Percentiles rank a stretch among this genome's conserved stretches.
Conservation (phyloP, 1,140 invertebrate species). For the Galendromus occidentalis region DNA sequence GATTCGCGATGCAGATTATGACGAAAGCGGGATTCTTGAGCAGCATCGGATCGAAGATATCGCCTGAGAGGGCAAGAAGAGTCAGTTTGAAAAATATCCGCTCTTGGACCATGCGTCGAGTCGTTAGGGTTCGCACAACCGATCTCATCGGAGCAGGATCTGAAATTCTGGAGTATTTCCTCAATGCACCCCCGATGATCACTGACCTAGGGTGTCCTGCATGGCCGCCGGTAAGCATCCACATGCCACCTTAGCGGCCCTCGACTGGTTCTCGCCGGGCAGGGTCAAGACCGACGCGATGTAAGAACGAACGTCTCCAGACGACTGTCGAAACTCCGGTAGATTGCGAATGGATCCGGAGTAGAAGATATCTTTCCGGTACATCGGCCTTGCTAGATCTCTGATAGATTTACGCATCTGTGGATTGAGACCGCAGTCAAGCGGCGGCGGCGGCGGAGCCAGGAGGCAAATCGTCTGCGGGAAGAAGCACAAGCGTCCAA, state of each 20-base stretch:
- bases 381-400: conserved; percentile 63
- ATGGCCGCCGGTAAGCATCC: background rate
- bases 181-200: too few species aligned
- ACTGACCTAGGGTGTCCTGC: background rate
- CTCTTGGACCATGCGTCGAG: too few species aligned
- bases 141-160: too few species aligned
- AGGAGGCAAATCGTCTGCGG: conserved; percentile 12
- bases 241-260: background rate
- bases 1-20: conserved; percentile 75
- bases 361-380: conserved; percentile 94
- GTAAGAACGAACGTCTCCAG: conserved; percentile 69
- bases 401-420: conserved; percentile 17
- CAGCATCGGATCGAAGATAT: conserved; percentile 80
- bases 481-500: background rate
- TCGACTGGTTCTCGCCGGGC: conserved; percentile 46
- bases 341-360: conserved; percentile 77
- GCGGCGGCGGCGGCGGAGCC: background rate
- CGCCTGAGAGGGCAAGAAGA: conserved; percentile 23
- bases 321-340: conserved; percentile 63
- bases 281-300: conserved; percentile 14
- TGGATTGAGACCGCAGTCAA: conserved; percentile 6
- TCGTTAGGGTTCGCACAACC: too few species aligned
- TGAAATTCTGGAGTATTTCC: too few species aligned
- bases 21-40: conserved; percentile 76
- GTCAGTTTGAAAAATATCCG: too few species aligned